Conservation (phyloP, 2,888 invertebrate species). For the Drosophila mimetica region DNA sequence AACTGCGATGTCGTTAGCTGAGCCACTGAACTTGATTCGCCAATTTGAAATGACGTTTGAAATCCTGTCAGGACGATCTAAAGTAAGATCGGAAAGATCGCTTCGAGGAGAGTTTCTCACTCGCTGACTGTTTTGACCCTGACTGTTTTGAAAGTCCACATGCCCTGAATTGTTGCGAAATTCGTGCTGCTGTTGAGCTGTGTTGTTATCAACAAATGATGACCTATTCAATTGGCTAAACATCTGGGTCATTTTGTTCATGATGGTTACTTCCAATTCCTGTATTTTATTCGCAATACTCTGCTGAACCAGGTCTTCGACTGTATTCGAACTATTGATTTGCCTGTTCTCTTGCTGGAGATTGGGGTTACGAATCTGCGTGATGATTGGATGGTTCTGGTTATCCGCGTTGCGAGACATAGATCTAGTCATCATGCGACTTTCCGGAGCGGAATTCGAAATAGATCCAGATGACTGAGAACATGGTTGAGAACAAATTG, state of each 20-base stretch:
- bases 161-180: background rate
- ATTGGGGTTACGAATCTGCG: too few relatives aligned
- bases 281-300: too few relatives aligned
- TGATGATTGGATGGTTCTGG: too few relatives aligned
- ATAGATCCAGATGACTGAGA: too few relatives aligned
- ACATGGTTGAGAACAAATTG: too few relatives aligned
- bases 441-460: too few relatives aligned
- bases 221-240: background rate
- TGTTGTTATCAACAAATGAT: background rate
- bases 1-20: background rate
- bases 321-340: too few relatives aligned
- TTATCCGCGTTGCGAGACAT: too few relatives aligned
- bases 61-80: background rate
- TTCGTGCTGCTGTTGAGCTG: background rate
- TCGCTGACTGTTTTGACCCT: background rate
- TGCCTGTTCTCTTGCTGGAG: too few relatives aligned
- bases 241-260: background rate
- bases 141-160: background rate
- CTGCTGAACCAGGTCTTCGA: too few relatives aligned
- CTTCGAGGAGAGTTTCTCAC: background rate
- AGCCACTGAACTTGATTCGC: background rate
- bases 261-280: background rate
- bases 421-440: too few relatives aligned
- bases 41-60: too few relatives aligned
- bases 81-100: background rate